These are phyloP conservation scores for Drosophila quadrilineata DNA, from an alignment of 1,140 invertebrate species.

Conservation along the genomic window DNA sequence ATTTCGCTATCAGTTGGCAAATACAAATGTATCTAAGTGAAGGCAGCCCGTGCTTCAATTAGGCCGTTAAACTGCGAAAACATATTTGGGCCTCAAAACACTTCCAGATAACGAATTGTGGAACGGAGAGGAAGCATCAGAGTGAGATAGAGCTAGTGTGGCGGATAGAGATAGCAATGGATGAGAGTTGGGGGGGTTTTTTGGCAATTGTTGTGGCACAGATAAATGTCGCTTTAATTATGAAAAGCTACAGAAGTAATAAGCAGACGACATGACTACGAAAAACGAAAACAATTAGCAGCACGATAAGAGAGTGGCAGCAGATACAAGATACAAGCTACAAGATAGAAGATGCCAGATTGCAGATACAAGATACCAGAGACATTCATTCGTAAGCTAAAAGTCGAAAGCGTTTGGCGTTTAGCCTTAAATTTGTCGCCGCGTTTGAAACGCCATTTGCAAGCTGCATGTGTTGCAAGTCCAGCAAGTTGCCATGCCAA, in stretches of 20 bases:
- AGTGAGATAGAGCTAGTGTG: conserved; percentile 16
- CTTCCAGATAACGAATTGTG: conserved; percentile 26
- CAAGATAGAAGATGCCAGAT: conserved; percentile 50
- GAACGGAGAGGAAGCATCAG: no score
- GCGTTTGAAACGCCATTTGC: conserved; percentile 48
- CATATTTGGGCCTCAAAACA: conserved; percentile 20
- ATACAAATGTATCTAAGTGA: conserved; percentile 58
- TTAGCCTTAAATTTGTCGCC: conserved; percentile 74
- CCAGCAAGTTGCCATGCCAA: conserved; percentile 45
- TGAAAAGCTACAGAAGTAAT: conserved; percentile 63
- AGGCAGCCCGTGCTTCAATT: conserved; percentile 43
- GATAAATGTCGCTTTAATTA: conserved; percentile 65
- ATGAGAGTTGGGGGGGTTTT: not conserved
- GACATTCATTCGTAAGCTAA: conserved; percentile 32
- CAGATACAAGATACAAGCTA: conserved; percentile 67
- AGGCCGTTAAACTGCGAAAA: conserved; percentile 4
- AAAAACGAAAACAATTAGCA: conserved; percentile 70
- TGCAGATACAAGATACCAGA: conserved; percentile 60
- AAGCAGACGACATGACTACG: conserved; percentile 65
- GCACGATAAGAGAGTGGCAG: conserved; percentile 67
- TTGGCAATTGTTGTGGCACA: no score
- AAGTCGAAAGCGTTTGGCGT: conserved; percentile 62
- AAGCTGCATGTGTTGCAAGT: conserved; percentile 5
- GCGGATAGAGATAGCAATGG: not conserved
- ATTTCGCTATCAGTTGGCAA: conserved; percentile 30